Evolutionary conservation across 2,113 vertebrate genomes (phyloP).

Genomic region (Gymnarchus niloticus): DNA sequence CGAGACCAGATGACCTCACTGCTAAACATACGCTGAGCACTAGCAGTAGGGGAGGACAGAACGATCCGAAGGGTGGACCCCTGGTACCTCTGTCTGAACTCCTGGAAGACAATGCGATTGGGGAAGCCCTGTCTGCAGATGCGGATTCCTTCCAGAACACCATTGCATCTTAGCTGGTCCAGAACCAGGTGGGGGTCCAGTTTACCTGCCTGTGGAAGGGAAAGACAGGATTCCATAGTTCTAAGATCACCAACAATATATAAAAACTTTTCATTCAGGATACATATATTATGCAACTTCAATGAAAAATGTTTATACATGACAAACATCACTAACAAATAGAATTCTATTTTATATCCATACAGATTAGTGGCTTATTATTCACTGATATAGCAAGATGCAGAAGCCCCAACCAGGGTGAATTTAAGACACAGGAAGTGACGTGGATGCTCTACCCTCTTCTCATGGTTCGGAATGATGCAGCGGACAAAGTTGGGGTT

Average conservation of each 20-base stretch:
- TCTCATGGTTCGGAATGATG: conserved; percentile 98
- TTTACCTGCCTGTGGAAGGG: conserved; percentile 76
- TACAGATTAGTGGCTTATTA: too few species aligned
- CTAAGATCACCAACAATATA: background rate
- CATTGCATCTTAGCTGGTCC: conserved; percentile 92
- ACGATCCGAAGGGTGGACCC: background rate
- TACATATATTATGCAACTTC: background rate
- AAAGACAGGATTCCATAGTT: background rate
- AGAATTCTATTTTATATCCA: too few species aligned
- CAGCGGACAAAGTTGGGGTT: conserved; percentile 98
- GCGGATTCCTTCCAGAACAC: conserved; percentile 90
- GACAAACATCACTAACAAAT: too few species aligned
- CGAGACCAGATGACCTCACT: background rate
- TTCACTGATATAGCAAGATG: background rate
- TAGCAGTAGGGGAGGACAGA: background rate
- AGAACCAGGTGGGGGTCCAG: conserved; percentile 91
- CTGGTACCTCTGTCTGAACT: conserved; percentile 92
- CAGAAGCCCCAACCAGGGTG: background rate
- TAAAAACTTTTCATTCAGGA: background rate
- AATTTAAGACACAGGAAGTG: background rate
- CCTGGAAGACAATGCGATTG: conserved; percentile 96
- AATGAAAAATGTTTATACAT: background rate
- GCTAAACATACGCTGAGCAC: background rate
- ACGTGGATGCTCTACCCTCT: conserved; percentile 67
- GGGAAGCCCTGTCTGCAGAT: conserved; percentile 98